A percentile compares a stretch with the other conserved stretches of the same genome.
Conservation (phyloP, 2,888 invertebrate genomes). For the Lepeophtheirus nordmannii region DNA sequence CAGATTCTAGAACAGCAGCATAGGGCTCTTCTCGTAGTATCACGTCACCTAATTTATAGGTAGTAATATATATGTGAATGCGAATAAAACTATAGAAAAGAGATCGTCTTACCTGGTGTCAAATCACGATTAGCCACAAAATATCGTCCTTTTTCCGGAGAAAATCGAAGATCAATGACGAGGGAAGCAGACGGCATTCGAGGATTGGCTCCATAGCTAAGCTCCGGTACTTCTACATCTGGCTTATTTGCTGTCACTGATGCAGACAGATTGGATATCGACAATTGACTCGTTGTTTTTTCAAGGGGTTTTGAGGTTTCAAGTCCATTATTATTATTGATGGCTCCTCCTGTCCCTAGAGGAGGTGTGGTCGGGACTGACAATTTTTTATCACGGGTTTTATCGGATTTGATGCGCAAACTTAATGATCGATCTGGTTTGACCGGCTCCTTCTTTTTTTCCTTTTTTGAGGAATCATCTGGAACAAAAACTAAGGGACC, state of each 20-base stretch:
- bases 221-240: conserved; percentile 18
- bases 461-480: conserved; percentile 1
- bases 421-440: not conserved
- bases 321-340: not conserved
- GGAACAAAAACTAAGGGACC: conserved; percentile 16
- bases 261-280: conserved; percentile 18
- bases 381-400: not conserved
- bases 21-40: conserved; percentile 21
- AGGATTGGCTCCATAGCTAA: conserved; percentile 14
- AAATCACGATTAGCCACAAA: conserved; percentile 22
- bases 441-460: not conserved
- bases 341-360: not conserved
- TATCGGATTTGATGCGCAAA: not conserved
- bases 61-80: not conserved
- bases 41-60: conserved; percentile 18
- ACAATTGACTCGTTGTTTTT: conserved; percentile 17
- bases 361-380: not conserved
- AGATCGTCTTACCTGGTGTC: conserved; percentile 10
- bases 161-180: conserved; percentile 17
- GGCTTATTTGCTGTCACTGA: not conserved
- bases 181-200: conserved; percentile 19
- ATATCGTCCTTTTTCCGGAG: conserved; percentile 18
- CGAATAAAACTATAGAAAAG: not conserved
- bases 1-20: conserved; percentile 20
- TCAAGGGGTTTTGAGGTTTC: not conserved